phyloP scores from a whole-genome alignment of 1,140 invertebrate species.

The Portunus trituberculatus region DNA sequence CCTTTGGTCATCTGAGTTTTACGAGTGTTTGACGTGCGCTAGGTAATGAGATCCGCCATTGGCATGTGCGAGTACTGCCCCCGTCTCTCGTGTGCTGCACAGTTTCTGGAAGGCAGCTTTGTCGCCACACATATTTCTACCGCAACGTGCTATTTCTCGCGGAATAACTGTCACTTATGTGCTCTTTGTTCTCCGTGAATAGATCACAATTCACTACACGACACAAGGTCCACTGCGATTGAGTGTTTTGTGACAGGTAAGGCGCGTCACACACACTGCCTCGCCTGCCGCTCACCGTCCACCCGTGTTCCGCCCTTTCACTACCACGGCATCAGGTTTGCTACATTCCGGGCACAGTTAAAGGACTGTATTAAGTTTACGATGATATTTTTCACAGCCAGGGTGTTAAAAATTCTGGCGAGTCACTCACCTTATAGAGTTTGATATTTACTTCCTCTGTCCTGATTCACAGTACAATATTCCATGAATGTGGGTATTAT shows the following conservation, averaged over 20 bases:
- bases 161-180: neutral
- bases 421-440: too few relatives aligned
- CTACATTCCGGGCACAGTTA: too few relatives aligned
- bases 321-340: too few relatives aligned
- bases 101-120: constrained; percentile 7
- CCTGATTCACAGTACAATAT: too few relatives aligned
- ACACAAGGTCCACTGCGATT: neutral
- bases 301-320: too few relatives aligned
- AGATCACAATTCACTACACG: neutral
- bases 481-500: too few relatives aligned
- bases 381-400: too few relatives aligned
- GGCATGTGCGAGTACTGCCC: neutral
- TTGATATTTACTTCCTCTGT: too few relatives aligned
- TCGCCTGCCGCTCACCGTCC: too few relatives aligned
- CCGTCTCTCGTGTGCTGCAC: neutral
- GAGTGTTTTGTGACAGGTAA: neutral
- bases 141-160: neutral
- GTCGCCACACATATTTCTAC: neutral
- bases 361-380: too few relatives aligned
- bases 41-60: neutral
- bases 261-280: neutral
- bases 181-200: neutral
- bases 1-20: neutral
- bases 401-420: too few relatives aligned
- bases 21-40: neutral